phyloP scores from a whole-genome alignment of 2,797 vertebrate genomes.

The Chlorospingus flavigularis region DNA sequence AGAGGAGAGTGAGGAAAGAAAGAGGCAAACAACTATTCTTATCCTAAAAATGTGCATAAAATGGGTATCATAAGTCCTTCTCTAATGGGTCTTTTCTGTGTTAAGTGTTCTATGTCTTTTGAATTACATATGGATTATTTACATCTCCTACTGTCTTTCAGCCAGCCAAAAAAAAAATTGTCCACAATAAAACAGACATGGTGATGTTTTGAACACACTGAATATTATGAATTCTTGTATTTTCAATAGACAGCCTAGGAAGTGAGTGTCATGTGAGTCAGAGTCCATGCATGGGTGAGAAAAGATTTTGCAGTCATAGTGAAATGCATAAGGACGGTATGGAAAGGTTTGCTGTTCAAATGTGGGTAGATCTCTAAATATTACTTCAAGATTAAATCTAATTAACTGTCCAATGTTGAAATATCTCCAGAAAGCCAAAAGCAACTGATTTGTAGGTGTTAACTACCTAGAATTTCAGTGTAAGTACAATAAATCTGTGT shows the following conservation, averaged over 20 bases:
- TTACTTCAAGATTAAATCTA: not conserved
- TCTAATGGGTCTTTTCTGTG: not conserved
- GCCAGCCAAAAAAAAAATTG: not conserved
- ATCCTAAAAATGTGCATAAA: not conserved
- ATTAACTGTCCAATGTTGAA: not conserved
- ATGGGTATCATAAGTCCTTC: not conserved
- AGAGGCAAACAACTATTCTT: not conserved
- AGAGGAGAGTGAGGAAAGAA: not conserved
- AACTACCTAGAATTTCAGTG: not conserved
- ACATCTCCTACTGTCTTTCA: not conserved
- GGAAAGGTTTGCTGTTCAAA: not conserved
- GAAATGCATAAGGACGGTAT: not conserved
- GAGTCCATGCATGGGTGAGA: not conserved
- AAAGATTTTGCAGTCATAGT: not conserved
- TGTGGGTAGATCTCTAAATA: not conserved
- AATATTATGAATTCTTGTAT: accelerated
- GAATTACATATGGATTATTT: not conserved
- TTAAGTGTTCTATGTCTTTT: not conserved
- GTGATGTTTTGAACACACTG: not conserved
- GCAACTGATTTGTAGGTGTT: not conserved
- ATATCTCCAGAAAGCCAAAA: not conserved
- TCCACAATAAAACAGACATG: not conserved
- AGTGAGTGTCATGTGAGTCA: not conserved
- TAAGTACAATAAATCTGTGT: not conserved
- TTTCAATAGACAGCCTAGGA: not conserved